phyloP scores from a whole-genome alignment of 2,888 invertebrate genomes.

The Pseudococcus jackbeardsleyi region DNA sequence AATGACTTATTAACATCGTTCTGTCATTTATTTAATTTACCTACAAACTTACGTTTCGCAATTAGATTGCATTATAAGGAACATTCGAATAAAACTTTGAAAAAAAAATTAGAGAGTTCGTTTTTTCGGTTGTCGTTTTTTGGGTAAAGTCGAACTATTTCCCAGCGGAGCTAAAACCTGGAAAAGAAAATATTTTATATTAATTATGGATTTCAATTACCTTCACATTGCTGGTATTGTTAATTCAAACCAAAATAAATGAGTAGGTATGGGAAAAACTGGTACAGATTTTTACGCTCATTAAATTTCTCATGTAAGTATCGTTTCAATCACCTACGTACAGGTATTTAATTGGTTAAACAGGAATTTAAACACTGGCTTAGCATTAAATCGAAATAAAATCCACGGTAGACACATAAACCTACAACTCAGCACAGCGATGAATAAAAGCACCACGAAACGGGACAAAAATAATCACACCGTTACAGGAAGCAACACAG shows the following conservation, averaged over 20 bases:
- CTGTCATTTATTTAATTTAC: not conserved
- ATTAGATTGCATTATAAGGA: constrained; percentile 5
- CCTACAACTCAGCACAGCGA: too few species aligned
- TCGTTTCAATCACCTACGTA: too few species aligned
- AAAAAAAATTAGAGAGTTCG: constrained; percentile 24
- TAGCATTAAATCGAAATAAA: too few species aligned
- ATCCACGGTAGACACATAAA: too few species aligned
- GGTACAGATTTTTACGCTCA: too few species aligned
- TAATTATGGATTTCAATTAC: not conserved
- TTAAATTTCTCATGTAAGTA: too few species aligned
- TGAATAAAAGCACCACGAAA: too few species aligned
- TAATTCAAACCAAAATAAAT: not conserved
- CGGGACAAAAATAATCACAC: too few species aligned
- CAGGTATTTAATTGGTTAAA: too few species aligned
- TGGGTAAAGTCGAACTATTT: constrained; percentile 46
- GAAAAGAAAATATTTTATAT: constrained; percentile 3
- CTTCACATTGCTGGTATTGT: not conserved
- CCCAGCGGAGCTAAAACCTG: constrained; percentile 33
- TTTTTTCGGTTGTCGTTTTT: constrained; percentile 53
- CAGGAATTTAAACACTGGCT: too few species aligned
- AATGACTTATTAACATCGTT: not conserved
- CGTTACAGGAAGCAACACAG: not conserved
- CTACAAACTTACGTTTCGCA: not conserved
- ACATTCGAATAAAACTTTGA: not conserved
- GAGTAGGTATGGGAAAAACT: too few species aligned